Percentiles rank a stretch among this genome's conserved stretches.
Evolutionary conservation across 2,888 invertebrate genomes (phyloP).

Genomic region (Melieria omissa): DNA sequence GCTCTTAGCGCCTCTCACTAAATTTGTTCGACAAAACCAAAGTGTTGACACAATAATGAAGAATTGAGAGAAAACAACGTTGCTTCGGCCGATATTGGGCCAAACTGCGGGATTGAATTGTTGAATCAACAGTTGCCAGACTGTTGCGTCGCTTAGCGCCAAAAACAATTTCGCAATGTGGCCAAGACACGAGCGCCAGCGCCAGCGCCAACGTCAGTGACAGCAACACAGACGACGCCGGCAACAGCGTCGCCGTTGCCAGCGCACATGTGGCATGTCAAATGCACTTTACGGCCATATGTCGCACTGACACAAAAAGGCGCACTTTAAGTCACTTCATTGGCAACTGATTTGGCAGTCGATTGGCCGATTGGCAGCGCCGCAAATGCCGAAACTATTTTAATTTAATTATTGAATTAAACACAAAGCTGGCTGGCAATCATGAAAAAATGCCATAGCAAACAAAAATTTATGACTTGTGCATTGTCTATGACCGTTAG

Average conservation of each 20-base stretch:
- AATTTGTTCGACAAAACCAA: slow-evolving; percentile 29
- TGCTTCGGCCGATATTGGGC: slow-evolving; percentile 12
- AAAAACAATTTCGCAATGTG: no score
- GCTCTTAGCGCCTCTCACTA: slow-evolving; percentile 19
- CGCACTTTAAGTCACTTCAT: slow-evolving; percentile 30
- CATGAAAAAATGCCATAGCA: no score
- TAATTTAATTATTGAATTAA: slow-evolving; percentile 27
- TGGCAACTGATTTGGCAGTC: slow-evolving; percentile 22
- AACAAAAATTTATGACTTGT: no score
- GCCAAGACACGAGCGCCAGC: no score
- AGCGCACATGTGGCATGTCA: slow-evolving; percentile 20
- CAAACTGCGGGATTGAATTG: no score
- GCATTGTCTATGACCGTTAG: no score
- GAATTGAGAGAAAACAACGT: not conserved
- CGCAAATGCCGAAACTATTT: slow-evolving; percentile 28
- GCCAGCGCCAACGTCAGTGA: not conserved
- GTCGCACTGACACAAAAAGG: slow-evolving; percentile 22
- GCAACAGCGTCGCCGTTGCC: not conserved
- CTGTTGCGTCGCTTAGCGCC: no score
- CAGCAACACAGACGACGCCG: not conserved
- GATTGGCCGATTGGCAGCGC: slow-evolving; percentile 22
- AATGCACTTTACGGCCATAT: not conserved
- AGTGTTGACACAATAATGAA: not conserved
- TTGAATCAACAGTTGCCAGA: no score
- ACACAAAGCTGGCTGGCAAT: no score